Conservation (phyloP, 1,140 invertebrate species). For the Drosophila hydei region DNA sequence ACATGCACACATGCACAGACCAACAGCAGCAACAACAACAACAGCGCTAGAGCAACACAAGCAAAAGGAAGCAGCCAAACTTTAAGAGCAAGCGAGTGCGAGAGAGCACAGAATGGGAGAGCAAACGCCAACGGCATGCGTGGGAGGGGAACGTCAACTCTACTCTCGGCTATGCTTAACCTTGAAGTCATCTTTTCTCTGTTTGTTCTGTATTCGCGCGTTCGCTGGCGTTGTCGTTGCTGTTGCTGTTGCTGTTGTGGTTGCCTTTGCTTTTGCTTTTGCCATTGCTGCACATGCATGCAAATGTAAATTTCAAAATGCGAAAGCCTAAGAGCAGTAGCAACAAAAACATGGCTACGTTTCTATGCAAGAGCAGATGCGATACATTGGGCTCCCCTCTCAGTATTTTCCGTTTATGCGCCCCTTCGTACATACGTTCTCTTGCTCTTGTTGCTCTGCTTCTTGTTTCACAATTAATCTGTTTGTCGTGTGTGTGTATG, state of each 20-base stretch:
- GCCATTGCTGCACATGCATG: conserved; percentile 40
- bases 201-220: conserved; percentile 39
- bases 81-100: conserved; percentile 18
- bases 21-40: conserved; percentile 14
- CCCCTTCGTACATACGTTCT: conserved; percentile 5
- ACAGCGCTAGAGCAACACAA: conserved; percentile 12
- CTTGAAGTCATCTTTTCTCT: conserved; percentile 53
- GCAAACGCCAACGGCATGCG: conserved; percentile 33
- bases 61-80: conserved; percentile 39
- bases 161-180: conserved; percentile 52
- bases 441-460: conserved; percentile 24
- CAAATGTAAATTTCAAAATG: conserved; percentile 54
- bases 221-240: conserved; percentile 18
- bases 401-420: conserved; percentile 37
- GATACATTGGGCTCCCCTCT: conserved; percentile 51
- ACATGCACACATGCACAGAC: conserved; percentile 43
- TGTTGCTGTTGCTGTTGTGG: not conserved
- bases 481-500: conserved; percentile 19
- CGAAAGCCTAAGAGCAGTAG: conserved; percentile 44
- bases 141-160: conserved; percentile 46
- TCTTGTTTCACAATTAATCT: conserved; percentile 33
- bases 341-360: conserved; percentile 50
- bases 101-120: conserved; percentile 26
- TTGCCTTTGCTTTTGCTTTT: too few species aligned
- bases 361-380: conserved; percentile 44